These are phyloP conservation scores for Digitonthophagus gazella DNA, from an alignment of 2,888 invertebrate genomes.

Conservation along the genomic window DNA sequence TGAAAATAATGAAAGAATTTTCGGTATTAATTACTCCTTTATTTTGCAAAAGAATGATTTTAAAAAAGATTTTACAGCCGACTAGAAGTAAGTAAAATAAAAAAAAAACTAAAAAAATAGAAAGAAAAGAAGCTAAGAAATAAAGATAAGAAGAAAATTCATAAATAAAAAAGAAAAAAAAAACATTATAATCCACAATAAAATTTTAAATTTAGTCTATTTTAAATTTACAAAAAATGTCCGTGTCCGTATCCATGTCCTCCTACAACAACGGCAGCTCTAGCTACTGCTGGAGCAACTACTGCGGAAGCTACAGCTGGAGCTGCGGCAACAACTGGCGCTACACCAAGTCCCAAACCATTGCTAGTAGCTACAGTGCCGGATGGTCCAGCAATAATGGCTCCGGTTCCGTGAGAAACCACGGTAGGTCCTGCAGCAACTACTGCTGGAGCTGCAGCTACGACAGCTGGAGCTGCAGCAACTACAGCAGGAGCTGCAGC, in stretches of 20 bases:
- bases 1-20: neutral
- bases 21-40: neutral
- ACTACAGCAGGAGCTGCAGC: slow-evolving; percentile 15
- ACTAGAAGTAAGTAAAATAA: neutral
- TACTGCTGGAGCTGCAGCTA: neutral
- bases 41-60: neutral
- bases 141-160: neutral
- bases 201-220: too few species aligned
- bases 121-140: neutral
- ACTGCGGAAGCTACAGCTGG: slow-evolving; percentile 10
- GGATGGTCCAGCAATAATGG: slow-evolving; percentile 28
- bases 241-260: neutral
- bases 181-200: too few species aligned
- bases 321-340: slow-evolving; percentile 18
- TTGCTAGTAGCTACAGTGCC: slow-evolving; percentile 25
- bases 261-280: neutral
- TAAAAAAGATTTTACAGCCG: neutral
- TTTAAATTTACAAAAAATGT: neutral
- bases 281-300: neutral
- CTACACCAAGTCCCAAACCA: slow-evolving; percentile 20
- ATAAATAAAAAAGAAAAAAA: too few species aligned
- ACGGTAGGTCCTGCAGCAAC: slow-evolving; percentile 9
- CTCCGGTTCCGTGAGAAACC: slow-evolving; percentile 20
- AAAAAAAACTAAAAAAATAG: neutral
- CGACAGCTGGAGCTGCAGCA: neutral